Base-by-base conservation (phyloP, 2,797 vertebrate species). In the Poecilia wingei region DNA sequence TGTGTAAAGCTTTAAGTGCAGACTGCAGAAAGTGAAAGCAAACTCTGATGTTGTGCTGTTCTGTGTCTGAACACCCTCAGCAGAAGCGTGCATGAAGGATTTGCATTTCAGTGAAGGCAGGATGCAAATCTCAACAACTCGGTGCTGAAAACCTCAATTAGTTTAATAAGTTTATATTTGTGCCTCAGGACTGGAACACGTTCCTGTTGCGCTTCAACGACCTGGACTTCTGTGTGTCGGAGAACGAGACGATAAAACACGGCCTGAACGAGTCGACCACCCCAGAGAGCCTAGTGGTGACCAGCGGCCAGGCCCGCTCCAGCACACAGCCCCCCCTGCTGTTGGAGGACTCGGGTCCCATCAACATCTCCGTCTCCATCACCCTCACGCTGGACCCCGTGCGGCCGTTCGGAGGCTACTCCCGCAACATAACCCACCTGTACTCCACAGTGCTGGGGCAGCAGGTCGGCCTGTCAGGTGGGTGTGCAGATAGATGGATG, bases 241-340 rank as follows among this genome's bases (percentile, higher is more conserved):
- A 99, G 94, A 99, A 99, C 2, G 98, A 99, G 87, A 99, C 98
- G 0, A 93, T 99, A 72, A 99, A 99, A 87, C 98, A 99, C 53
- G 96, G 97, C 57, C 92, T 97, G 79, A 99, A 99, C 0, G 98
- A 99, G 78, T 98, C 97, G 3, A 96, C 96, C 0, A 96, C 97
- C 1, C 96, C 96, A 0, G 98, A 99, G 87, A 99, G 97, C 91
- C 96, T 97, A 0, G 95, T 94, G 0, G 96, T 95, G 85, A 97
- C 96, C 68, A 97, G 97, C 0, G 97, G 97, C 5, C 98, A 98
- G 88, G 94, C 97, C 0, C 95, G 98, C 6, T 95, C 94, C 20
- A 97, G 97, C 87, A 99, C 98, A 0, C 98, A 98, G 88, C 95
- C 96, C 0, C 97, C 98, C 0, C 95, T 98, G 77, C 81, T 96